phyloP scores from a whole-genome alignment of 2,888 invertebrate genomes.

The Linnaemya vulpina region DNA sequence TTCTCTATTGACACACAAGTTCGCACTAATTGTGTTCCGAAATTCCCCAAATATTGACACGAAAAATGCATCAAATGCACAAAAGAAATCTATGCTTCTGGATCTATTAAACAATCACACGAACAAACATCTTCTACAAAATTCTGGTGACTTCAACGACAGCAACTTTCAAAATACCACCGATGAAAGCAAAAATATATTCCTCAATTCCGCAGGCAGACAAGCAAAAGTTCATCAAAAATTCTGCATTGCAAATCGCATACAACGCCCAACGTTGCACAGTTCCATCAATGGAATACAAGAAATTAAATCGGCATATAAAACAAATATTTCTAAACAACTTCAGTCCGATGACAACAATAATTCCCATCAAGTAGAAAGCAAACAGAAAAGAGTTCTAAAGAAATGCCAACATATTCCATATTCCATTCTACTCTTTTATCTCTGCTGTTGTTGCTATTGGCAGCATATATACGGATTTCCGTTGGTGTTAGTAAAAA shows the following conservation, averaged over 20 bases:
- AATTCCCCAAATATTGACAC: neutral
- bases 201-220: neutral
- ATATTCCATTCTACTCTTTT: slow-evolving; percentile 10
- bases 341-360: slow-evolving; percentile 29
- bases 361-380: slow-evolving; percentile 46
- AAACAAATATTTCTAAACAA: slow-evolving; percentile 23
- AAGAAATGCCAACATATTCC: slow-evolving; percentile 55
- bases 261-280: neutral
- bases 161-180: neutral
- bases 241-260: neutral
- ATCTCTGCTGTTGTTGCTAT: slow-evolving; percentile 32
- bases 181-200: neutral
- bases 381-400: slow-evolving; percentile 33
- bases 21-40: neutral
- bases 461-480: slow-evolving; percentile 67
- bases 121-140: neutral
- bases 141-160: neutral
- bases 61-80: neutral
- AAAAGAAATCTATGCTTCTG: neutral
- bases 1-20: neutral
- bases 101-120: neutral
- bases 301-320: slow-evolving; percentile 23
- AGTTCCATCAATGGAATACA: neutral
- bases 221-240: slow-evolving; percentile 12
- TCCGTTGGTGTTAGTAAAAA: slow-evolving; percentile 63